Percentiles rank a stretch among this genome's conserved stretches.
phyloP scores from a whole-genome alignment of 2,113 vertebrate genomes.

The Diadophis punctatus region DNA sequence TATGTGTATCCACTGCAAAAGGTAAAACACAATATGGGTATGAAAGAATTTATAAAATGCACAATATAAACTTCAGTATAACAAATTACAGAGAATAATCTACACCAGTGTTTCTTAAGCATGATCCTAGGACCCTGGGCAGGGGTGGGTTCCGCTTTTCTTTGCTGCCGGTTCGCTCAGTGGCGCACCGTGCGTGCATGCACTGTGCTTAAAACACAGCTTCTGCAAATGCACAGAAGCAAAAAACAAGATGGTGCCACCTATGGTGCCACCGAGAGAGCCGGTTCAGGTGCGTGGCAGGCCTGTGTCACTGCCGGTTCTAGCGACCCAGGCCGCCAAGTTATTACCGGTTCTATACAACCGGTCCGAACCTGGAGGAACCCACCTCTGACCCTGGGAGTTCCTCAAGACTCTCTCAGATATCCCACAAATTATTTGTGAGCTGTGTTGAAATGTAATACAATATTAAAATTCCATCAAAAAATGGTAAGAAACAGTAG shows the following conservation, averaged over 20 bases:
- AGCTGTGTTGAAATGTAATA: background rate
- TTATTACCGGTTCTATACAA: no score
- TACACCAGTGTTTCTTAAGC: background rate
- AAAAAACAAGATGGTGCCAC: no score
- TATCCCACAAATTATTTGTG: background rate
- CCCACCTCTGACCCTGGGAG: background rate
- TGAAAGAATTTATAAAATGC: background rate
- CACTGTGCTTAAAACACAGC: no score
- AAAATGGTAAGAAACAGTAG: background rate
- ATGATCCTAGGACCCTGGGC: background rate
- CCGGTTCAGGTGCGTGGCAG: no score
- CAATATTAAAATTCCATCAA: background rate
- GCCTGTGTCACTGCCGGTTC: no score
- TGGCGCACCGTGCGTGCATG: no score
- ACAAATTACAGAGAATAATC: background rate
- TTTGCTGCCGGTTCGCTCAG: no score
- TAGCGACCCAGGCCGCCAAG: no score
- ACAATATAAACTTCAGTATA: background rate
- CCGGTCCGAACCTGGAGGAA: no score
- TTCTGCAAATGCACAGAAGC: no score
- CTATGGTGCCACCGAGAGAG: no score
- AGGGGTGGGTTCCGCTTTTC: no score
- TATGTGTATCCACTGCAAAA: conserved; percentile 90
- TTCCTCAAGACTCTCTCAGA: background rate
- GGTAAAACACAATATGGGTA: conserved; percentile 66